Conservation (phyloP, 1,140 invertebrate species). For the Rhynchophorus ferrugineus region DNA sequence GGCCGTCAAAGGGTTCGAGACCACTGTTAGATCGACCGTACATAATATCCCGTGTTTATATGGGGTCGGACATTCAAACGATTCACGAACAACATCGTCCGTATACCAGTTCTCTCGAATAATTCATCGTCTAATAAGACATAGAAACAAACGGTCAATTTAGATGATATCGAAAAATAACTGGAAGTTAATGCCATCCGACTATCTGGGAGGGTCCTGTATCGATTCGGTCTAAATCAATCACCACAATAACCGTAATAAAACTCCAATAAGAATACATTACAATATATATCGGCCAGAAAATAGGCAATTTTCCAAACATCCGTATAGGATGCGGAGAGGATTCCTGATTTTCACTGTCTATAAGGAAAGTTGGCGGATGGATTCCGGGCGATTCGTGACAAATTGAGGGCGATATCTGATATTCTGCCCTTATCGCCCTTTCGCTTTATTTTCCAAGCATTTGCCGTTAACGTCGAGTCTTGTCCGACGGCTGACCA, state of each 20-base stretch:
- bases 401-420: conserved; percentile 17
- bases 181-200: no score
- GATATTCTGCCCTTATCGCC: conserved; percentile 18
- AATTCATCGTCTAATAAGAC: no score
- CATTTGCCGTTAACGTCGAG: conserved; percentile 4
- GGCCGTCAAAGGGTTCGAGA: conserved; percentile 17
- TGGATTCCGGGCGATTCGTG: conserved; percentile 2
- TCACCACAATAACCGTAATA: conserved; percentile 18
- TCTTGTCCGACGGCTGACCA: conserved; percentile 10
- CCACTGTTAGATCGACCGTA: conserved; percentile 20
- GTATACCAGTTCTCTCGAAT: no score
- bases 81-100: no score
- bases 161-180: no score
- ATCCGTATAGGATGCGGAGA: conserved; percentile 9
- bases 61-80: conserved; percentile 5
- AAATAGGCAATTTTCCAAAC: conserved; percentile 21
- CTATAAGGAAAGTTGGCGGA: conserved; percentile 11
- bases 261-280: conserved; percentile 23
- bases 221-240: no score
- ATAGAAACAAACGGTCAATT: no score
- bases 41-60: conserved; percentile 16
- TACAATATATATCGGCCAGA: conserved; percentile 23
- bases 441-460: conserved; percentile 20
- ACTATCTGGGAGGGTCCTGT: no score
- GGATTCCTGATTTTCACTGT: conserved; percentile 14